These are phyloP conservation scores for Bufotes viridis DNA, from an alignment of 2,797 vertebrate species.

Conservation along the genomic window DNA sequence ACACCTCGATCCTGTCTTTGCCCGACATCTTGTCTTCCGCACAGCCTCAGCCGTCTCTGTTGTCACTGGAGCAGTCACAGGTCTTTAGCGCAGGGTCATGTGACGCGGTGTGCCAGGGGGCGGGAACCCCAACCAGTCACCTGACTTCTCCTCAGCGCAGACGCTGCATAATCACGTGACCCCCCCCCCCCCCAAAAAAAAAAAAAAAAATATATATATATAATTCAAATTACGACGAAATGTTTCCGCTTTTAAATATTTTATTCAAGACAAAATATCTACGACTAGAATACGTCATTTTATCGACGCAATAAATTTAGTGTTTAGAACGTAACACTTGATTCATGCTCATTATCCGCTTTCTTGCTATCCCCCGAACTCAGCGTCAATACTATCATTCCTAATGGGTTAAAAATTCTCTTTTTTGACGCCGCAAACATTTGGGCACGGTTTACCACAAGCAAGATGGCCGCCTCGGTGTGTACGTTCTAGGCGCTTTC, in stretches of 20 bases:
- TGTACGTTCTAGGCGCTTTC: not conserved
- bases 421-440: too few species aligned
- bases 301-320: too few species aligned
- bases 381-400: too few species aligned
- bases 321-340: too few species aligned
- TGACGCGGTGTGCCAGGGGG: conserved; percentile 7
- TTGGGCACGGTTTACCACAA: not conserved
- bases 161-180: not conserved
- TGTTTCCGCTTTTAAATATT: not conserved
- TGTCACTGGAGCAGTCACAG: not conserved
- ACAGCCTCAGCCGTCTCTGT: too few species aligned
- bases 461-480: conserved; percentile 20
- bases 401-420: too few species aligned
- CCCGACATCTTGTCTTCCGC: conserved; percentile 82
- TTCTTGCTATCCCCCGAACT: too few species aligned
- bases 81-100: not conserved
- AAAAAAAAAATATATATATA: too few species aligned
- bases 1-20: conserved; percentile 95
- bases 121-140: not conserved
- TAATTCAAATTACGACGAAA: not conserved
- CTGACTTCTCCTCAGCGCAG: not conserved
- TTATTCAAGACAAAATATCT: not conserved
- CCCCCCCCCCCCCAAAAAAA: fast-evolving
- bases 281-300: not conserved
- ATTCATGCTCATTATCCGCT: too few species aligned